Evolutionary conservation across 2,113 vertebrate genomes (phyloP), one percentile per base, ranked within the genome.

Genomic region (Prunella fulvescens): DNA sequence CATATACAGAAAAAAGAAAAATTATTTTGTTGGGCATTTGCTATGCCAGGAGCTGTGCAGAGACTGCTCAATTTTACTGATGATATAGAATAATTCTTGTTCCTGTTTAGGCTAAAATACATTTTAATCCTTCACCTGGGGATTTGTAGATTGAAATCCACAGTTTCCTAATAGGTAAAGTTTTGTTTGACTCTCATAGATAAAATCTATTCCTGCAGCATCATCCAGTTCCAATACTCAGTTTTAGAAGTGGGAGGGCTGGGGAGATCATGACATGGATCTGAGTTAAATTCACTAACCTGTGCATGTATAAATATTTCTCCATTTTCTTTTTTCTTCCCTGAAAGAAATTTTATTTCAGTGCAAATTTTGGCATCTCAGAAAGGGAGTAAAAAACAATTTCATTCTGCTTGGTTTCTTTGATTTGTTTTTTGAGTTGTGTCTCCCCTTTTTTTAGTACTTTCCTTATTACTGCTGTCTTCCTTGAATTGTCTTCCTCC

Each of bases 331-430:
- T 47, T 50, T 48, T 33, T 19, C 11, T 28, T 44, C 26, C 39
- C 13, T 11, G 2, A 39, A 74, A 48, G 65, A 50, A 11, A 60
- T n/a, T 40, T 61, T 48, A 47, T 51, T 92, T 82, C 58, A 70
- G 23, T 78, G 48, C 35, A 16, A 26, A 14, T 65, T 76, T 72
- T 72, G 78, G 33, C 47, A 61, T 57, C 61, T 92, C 40, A 79
- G 93, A 92, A 95, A 92, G 29, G 86, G 89, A 95, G 88, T 94
- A 74, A 94, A 93, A 95, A 90, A 18, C 51, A 29, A 24, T 54
- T 54, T 69, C 35, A 62, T 3, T 22, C 33, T 70, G 24, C 15
- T 70, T 83, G n/a, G 11, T 74, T 79, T 87, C 62, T 58, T 88
- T 39, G 14, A 25, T 91, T 74, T 56, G 69, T 19, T 82, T 69